Conservation (phyloP, 2,113 vertebrate species). For the Thermophis baileyi region DNA sequence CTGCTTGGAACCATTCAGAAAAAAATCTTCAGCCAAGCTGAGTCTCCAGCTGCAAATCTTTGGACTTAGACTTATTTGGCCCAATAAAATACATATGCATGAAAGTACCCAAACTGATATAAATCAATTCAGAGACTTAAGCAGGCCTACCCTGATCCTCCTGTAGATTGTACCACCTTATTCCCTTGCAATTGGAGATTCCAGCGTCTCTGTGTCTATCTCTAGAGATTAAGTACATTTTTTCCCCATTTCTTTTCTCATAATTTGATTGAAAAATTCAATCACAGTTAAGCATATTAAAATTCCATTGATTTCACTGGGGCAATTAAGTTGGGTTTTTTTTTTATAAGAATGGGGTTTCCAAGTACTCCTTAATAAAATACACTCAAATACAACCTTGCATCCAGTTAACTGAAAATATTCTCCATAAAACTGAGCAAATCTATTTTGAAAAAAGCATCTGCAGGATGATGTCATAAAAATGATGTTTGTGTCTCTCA, state of each 20-base stretch:
- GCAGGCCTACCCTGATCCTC: not conserved
- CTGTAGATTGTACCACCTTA: not conserved
- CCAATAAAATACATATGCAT: not conserved
- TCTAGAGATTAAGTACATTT: not conserved
- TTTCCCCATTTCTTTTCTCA: not conserved
- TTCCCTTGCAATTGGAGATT: not conserved
- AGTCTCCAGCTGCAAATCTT: not conserved
- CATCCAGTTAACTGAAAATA: not conserved
- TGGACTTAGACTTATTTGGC: not conserved
- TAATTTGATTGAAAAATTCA: not conserved
- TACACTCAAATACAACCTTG: not conserved
- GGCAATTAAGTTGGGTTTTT: not conserved
- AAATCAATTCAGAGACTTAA: not conserved
- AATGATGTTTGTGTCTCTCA: not conserved
- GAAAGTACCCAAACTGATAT: not conserved
- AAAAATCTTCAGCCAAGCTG: not conserved
- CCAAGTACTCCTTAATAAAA: not conserved
- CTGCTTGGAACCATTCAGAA: not conserved
- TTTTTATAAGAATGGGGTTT: not conserved
- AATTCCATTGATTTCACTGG: not conserved
- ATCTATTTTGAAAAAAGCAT: not conserved
- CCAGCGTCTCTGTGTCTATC: not conserved
- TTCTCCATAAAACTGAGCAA: not conserved
- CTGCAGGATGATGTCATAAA: not conserved
- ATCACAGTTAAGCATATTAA: not conserved